Evolutionary conservation across 2,888 invertebrate genomes (phyloP), one percentile per base, ranked within the genome.

Genomic region (Busseola fusca): DNA sequence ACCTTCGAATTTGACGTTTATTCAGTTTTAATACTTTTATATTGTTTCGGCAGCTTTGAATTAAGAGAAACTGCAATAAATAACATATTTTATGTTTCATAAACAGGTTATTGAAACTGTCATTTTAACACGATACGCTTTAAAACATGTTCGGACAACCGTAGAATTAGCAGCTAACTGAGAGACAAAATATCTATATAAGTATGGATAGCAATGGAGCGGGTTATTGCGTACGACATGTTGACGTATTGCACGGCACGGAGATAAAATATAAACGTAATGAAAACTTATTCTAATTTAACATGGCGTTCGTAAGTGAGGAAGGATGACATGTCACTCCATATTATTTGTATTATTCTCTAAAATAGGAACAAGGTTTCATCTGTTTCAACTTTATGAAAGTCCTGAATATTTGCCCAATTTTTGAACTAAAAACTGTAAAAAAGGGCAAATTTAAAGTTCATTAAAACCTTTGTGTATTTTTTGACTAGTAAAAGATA

Each of bases 121-220:
- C 76, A 58, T 78, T 75, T 74, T 58, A 76, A 77, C 64, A 42
- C 67, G 72, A 65, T 72, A 76, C 72, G 69, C 65, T 54, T 75
- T 74, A 64, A 72, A 69, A 84, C 72, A 80, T 71, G 76, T 67
- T 74, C 86, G 82, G 86, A 86, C 84, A 84, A 80, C 64, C 82
- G 82, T 76, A 71, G 76, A 80, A 84, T 84, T 86, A 86, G 82
- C 76, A 80, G 72, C 86, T 80, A 78, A 78, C 78, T 80, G 84
- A 74, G 67, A 72, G 60, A 73, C 80, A 80, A 79, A 81, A 85
- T 85, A 82, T 74, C 69, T 64, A 42, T 74, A 62, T 72, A 80
- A 37, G 64, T 66, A 73, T 63, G 54, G 7, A 34, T 69, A 70
- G 71, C 76, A 34, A 69, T 69, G 69, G 21, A 74, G 73, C 78